These are phyloP conservation scores for Ataeniobius toweri DNA, from an alignment of 2,797 vertebrate species.

Conservation along the genomic window DNA sequence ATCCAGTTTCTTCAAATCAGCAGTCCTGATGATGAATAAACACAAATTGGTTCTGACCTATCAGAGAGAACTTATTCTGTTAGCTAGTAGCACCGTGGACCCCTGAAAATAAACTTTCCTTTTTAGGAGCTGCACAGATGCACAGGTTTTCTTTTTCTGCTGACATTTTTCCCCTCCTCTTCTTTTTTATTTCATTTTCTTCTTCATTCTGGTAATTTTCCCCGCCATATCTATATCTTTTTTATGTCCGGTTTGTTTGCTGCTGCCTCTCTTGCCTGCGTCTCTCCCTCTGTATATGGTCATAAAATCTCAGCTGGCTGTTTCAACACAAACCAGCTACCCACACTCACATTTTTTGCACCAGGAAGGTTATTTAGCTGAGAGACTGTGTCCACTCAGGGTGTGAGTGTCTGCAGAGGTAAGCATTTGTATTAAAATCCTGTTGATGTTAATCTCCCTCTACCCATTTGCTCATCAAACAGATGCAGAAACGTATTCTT, in stretches of 20 bases:
- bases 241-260: not conserved
- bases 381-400: not conserved
- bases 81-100: constrained; percentile 10
- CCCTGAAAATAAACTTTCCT: constrained; percentile 47
- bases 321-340: constrained; percentile 11
- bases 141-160: not conserved
- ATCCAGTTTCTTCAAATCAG: not conserved
- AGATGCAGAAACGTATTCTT: constrained; percentile 4
- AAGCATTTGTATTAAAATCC: not conserved
- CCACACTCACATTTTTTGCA: not conserved
- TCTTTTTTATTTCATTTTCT: not conserved
- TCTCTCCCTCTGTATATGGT: constrained; percentile 63
- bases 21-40: not conserved
- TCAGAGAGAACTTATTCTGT: not conserved
- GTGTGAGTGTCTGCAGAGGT: not conserved
- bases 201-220: not conserved
- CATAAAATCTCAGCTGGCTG: constrained; percentile 39
- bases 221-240: not conserved
- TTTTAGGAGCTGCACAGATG: constrained; percentile 42
- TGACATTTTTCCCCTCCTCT: not conserved
- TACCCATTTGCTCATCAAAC: not conserved
- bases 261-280: not conserved
- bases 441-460: not conserved
- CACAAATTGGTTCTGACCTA: not conserved
- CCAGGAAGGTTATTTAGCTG: constrained; percentile 11